These are phyloP conservation scores for Tubulanus polymorphus DNA, from an alignment of 2,888 invertebrate species.

Conservation along the genomic window DNA sequence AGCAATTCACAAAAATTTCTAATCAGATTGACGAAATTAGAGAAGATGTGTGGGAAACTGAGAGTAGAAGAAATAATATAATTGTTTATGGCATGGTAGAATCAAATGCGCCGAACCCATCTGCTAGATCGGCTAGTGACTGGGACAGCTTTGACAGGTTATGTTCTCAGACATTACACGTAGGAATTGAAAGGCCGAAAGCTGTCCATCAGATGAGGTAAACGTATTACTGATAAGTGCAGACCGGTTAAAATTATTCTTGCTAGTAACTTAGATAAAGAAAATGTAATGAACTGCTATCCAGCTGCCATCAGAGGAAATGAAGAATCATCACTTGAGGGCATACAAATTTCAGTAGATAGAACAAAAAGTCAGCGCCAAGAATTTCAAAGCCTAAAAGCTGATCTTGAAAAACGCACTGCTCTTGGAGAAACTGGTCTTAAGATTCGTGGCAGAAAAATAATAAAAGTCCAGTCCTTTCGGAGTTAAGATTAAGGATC, in stretches of 20 bases:
- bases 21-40: not conserved
- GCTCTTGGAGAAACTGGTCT: not conserved
- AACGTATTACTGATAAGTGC: not conserved
- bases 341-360: not conserved
- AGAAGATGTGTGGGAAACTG: not conserved
- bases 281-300: not conserved
- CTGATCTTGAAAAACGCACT: not conserved
- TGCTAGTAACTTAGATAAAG: not conserved
- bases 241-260: not conserved
- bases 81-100: not conserved
- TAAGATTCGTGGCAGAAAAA: not conserved
- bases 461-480: not conserved
- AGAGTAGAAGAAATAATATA: not conserved
- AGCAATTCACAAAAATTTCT: no score
- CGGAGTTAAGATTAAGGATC: no score
- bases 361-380: not conserved
- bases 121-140: no score
- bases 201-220: not conserved
- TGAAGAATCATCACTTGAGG: not conserved
- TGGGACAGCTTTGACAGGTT: no score
- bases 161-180: no score
- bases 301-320: not conserved
- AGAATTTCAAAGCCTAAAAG: not conserved
- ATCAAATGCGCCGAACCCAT: not conserved
- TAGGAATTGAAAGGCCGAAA: no score